These are phyloP conservation scores for Sus cebifrons DNA, from an alignment of 2,797 vertebrate species.

Conservation along the genomic window DNA sequence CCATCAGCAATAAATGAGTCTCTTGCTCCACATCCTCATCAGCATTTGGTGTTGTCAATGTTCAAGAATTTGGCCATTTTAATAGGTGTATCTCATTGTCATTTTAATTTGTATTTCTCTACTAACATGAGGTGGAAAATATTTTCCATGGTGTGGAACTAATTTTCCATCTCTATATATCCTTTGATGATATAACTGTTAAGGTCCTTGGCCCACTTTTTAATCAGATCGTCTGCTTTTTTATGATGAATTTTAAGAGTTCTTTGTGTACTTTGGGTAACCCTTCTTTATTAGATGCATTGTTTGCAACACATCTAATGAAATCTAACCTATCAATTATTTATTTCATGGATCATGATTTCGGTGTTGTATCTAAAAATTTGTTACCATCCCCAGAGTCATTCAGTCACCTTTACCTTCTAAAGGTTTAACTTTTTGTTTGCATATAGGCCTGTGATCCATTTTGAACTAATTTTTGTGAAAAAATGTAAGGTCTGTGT, in stretches of 20 bases:
- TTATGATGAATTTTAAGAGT: not conserved
- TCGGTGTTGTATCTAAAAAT: not conserved
- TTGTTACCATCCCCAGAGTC: not conserved
- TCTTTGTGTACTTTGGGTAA: not conserved
- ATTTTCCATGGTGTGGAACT: not conserved
- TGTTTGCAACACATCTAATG: not conserved
- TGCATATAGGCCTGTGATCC: not conserved
- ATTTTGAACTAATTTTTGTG: not conserved
- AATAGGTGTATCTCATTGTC: not conserved
- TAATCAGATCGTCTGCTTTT: not conserved
- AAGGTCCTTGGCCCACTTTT: not conserved
- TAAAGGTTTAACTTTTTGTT: not conserved
- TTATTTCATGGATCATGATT: not conserved
- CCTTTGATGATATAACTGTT: not conserved
- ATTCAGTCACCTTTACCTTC: not conserved
- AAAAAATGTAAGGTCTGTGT: not conserved
- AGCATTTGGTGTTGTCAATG: not conserved
- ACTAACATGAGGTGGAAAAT: not conserved
- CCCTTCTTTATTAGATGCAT: not conserved
- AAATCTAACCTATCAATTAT: not conserved
- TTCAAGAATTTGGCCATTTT: not conserved
- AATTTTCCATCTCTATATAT: not conserved
- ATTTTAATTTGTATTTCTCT: not conserved
- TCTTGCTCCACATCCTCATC: not conserved
- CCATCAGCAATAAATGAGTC: not conserved